Evolutionary conservation across 1,140 invertebrate genomes (phyloP).

Genomic region (Eriocheir sinensis): DNA sequence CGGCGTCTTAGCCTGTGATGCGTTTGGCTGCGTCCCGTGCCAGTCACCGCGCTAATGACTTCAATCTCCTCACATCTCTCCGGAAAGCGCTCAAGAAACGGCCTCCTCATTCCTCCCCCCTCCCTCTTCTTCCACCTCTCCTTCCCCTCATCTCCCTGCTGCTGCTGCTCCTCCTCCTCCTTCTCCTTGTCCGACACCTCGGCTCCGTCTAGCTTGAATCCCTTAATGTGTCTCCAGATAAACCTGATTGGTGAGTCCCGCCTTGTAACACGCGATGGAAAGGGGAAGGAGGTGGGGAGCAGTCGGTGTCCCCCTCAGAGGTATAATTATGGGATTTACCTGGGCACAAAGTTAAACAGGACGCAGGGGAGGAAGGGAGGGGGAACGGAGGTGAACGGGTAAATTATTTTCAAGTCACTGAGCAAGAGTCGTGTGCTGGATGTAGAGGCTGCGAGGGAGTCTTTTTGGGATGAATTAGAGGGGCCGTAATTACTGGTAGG

Average conservation of each 20-base stretch:
- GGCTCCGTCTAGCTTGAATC: background rate
- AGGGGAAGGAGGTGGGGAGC: background rate
- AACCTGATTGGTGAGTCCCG: background rate
- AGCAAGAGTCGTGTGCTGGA: conserved; percentile 11
- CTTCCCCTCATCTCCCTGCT: background rate
- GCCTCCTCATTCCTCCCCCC: too few species aligned
- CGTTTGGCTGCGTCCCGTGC: conserved; percentile 7
- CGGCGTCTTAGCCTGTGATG: background rate
- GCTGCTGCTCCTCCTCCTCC: background rate
- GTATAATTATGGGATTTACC: conserved; percentile 25
- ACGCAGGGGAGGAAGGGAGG: background rate
- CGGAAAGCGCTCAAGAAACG: conserved; percentile 8
- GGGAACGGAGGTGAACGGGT: background rate
- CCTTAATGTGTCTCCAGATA: conserved; percentile 24
- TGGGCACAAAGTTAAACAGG: conserved; percentile 13
- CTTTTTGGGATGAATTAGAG: background rate
- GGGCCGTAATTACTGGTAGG: background rate
- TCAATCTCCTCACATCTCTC: background rate
- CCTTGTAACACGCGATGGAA: conserved; percentile 22
- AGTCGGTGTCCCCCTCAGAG: background rate
- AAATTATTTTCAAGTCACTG: conserved; percentile 16
- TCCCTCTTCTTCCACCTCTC: background rate
- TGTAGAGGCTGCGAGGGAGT: conserved; percentile 4
- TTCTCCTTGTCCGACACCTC: background rate
- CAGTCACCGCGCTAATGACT: conserved; percentile 1